Conservation (phyloP, 2,113 vertebrate species). For the Marmota flaviventris region DNA sequence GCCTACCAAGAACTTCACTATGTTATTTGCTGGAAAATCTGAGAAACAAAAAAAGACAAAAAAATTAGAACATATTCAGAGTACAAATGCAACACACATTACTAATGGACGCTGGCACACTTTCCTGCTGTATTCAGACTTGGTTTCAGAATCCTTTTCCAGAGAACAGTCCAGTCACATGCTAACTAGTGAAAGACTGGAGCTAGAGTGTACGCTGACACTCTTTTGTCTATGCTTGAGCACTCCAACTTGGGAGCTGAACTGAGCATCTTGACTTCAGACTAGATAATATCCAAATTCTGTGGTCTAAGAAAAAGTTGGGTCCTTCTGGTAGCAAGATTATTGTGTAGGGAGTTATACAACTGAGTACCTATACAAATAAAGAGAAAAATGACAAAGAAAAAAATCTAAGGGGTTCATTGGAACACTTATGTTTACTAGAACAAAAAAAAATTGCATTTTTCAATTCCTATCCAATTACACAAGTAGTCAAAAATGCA, state of each 20-base stretch:
- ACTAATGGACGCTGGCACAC: background rate
- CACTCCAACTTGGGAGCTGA: background rate
- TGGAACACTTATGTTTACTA: background rate
- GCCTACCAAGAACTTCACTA: conserved; percentile 98
- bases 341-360: background rate
- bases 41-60: conserved; percentile 35
- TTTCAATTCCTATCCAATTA: background rate
- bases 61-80: conserved; percentile 54
- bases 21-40: conserved; percentile 99
- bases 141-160: background rate
- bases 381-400: background rate
- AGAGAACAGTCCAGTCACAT: background rate
- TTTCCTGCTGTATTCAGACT: background rate
- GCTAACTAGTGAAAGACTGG: background rate
- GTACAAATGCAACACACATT: background rate
- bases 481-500: conserved; percentile 16
- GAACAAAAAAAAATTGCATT: background rate
- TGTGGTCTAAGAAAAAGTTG: background rate
- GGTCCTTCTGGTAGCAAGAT: background rate
- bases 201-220: background rate
- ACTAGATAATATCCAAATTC: background rate
- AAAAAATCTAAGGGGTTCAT: background rate
- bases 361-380: no score
- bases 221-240: background rate
- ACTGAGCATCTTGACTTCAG: background rate